These are phyloP conservation scores for Dasypolia templi DNA, from an alignment of 2,888 invertebrate species.

Conservation along the genomic window DNA sequence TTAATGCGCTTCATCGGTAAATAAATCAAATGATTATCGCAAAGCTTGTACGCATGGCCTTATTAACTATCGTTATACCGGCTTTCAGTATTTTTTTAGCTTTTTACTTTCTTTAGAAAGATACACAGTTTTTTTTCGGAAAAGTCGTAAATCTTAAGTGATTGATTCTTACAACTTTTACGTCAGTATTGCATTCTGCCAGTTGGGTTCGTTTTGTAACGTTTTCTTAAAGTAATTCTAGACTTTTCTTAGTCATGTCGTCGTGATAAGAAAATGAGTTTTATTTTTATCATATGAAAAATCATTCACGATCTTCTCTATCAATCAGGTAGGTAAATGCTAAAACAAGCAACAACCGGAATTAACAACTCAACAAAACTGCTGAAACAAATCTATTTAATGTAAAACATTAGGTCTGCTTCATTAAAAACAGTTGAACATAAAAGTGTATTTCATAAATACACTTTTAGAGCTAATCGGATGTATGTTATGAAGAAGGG, in stretches of 20 bases:
- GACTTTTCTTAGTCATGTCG: not conserved
- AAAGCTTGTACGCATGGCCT: slow-evolving; percentile 21
- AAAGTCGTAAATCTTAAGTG: slow-evolving; percentile 36
- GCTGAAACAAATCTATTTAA: slow-evolving; percentile 5
- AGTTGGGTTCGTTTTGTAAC: not conserved
- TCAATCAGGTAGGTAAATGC: not conserved
- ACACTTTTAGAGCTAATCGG: slow-evolving; percentile 18
- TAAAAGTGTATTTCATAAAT: slow-evolving; percentile 32
- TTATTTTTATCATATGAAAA: too few relatives aligned
- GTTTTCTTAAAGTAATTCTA: not conserved
- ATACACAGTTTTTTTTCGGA: slow-evolving; percentile 15
- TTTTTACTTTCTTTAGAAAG: slow-evolving; percentile 13
- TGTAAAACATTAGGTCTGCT: not conserved
- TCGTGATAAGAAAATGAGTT: not conserved
- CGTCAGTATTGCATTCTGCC: slow-evolving; percentile 4
- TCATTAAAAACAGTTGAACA: slow-evolving; percentile 7
- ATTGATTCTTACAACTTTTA: slow-evolving; percentile 38
- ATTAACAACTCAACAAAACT: slow-evolving; percentile 4
- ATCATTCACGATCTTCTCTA: not conserved
- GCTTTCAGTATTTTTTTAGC: slow-evolving; percentile 15
- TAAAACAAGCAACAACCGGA: slow-evolving; percentile 7
- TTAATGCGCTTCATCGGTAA: slow-evolving; percentile 35
- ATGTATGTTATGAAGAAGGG: slow-evolving; percentile 3
- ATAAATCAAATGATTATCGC: slow-evolving; percentile 49
- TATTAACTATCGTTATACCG: slow-evolving; percentile 1